These are phyloP conservation scores for Arvicanthis niloticus DNA, from an alignment of 2,113 vertebrate genomes.

Conservation along the genomic window DNA sequence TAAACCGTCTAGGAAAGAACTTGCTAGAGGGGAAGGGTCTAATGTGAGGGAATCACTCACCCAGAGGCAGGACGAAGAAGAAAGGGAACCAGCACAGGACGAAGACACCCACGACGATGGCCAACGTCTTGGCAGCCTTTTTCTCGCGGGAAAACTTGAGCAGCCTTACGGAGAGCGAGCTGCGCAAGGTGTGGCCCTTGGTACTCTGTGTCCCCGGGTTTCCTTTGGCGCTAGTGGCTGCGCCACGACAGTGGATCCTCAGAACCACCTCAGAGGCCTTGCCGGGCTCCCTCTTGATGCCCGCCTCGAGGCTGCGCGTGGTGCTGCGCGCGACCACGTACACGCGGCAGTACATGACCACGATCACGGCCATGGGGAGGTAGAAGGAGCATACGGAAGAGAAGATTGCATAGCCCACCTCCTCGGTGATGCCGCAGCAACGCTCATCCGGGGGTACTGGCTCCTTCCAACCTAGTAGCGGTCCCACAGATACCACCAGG, in stretches of 20 bases:
- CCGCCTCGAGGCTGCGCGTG: constrained; percentile 95
- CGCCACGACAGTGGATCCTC: constrained; percentile 95
- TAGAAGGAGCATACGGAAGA: constrained; percentile 99
- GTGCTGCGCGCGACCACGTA: constrained; percentile 97
- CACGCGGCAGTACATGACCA: constrained; percentile 98
- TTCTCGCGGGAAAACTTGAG: constrained; percentile 99
- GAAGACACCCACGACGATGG: constrained; percentile 98
- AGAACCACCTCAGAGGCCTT: constrained; percentile 97
- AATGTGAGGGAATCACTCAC: constrained; percentile 87
- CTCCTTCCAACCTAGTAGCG: constrained; percentile 98
- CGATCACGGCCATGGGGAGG: constrained; percentile 95
- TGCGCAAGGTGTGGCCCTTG: constrained; percentile 93
- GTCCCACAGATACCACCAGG: constrained; percentile 96
- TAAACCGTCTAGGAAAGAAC: background rate
- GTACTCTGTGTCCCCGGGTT: constrained; percentile 83
- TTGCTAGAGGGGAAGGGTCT: background rate
- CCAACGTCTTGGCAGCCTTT: constrained; percentile 98
- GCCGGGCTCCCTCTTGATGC: constrained; percentile 95
- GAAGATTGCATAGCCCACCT: constrained; percentile 97
- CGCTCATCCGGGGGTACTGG: constrained; percentile 93
- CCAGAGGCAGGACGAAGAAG: constrained; percentile 97
- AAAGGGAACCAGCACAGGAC: constrained; percentile 99
- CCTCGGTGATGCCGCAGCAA: constrained; percentile 96
- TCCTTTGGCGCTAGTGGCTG: background rate
- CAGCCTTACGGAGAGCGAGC: constrained; percentile 95